phyloP scores from a whole-genome alignment of 2,888 invertebrate genomes.

The Drosophila rubida region DNA sequence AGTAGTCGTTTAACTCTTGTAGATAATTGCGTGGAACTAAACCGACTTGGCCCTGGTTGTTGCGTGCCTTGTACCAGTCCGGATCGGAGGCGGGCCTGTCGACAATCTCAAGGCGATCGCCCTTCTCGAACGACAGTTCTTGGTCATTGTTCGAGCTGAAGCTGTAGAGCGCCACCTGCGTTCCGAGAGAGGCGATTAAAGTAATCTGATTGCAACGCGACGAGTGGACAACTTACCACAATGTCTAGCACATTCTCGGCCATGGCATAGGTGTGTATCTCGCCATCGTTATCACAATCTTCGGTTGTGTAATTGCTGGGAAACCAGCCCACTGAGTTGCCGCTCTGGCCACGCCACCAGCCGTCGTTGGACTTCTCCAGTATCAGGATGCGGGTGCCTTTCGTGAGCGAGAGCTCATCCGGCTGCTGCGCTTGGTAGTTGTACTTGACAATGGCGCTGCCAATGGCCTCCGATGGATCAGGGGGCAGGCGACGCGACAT shows the following conservation, averaged over 20 bases:
- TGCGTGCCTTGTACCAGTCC: constrained; percentile 98
- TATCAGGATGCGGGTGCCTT: constrained; percentile 97
- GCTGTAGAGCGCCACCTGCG: constrained; percentile 94
- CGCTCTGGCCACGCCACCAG: constrained; percentile 98
- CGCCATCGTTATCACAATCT: constrained; percentile 94
- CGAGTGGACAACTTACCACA: constrained; percentile 87
- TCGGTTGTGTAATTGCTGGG: constrained; percentile 99
- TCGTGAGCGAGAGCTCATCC: constrained; percentile 97
- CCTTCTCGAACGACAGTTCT: constrained; percentile 98
- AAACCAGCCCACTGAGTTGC: constrained; percentile 91
- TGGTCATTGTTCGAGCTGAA: constrained; percentile 97
- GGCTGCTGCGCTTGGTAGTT: constrained; percentile 97
- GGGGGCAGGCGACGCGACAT: constrained; percentile 90
- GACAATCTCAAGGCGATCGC: constrained; percentile 97
- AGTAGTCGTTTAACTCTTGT: constrained; percentile 95
- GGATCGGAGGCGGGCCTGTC: constrained; percentile 99
- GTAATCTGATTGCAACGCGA: too few relatives aligned
- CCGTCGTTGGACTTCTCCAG: constrained; percentile 99
- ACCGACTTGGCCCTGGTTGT: constrained; percentile 95
- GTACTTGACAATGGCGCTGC: constrained; percentile 96
- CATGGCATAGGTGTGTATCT: constrained; percentile 96
- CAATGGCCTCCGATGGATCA: constrained; percentile 94
- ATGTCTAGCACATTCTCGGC: constrained; percentile 98
- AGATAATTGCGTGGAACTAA: constrained; percentile 98
- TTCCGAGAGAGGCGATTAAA: too few relatives aligned